Base-by-base conservation (phyloP, 2,113 vertebrate species). In the Centropristis striata region DNA sequence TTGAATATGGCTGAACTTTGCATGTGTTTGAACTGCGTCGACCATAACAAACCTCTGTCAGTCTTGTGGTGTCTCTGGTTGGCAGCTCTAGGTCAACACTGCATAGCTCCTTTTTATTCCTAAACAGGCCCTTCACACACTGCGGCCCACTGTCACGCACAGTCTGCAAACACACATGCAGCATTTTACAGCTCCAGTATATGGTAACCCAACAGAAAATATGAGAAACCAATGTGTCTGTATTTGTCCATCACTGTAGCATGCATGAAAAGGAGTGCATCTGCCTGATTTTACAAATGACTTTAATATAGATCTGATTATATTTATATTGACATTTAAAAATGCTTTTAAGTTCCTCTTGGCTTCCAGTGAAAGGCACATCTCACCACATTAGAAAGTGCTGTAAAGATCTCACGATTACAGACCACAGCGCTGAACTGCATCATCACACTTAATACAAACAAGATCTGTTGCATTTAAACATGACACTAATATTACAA, bases 31-130 rank as follows among this genome's bases (percentile, higher is more conserved):
- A 2, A 1, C 10, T 36, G 53, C 12, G 5, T 39, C 57, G 6
- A 32, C 39, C 41, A 49, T 18, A 55, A 75, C 96, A 93, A 90
- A 99, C 98, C 97, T 99, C 96, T 55, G 96, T 93, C 79, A 95
- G 89, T 80, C 74, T 87, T 69, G 90, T 83, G 37, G 93, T 46
- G 18, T 96, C 94, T 93, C 89, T 94, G 78, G 86, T 32, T 11
- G 88, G 92, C 77, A 96, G 95, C 25, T 96, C 96, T 37, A 94
- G 65, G 75, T 94, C 93, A 13, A 99, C 15, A 28, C 4, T 93
- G 92, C 98, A 98, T 3, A 99, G 94, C 12, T 96, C 96, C 86
- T 96, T 98, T 65, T 94, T 96, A 90, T 96, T 98, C 83, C 96
- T 97, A 15, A 99, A 89, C 76, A 98, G 92, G 50, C 92, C 96